phyloP scores from a whole-genome alignment of 2,888 invertebrate genomes.

The Osmoderma eremita region DNA sequence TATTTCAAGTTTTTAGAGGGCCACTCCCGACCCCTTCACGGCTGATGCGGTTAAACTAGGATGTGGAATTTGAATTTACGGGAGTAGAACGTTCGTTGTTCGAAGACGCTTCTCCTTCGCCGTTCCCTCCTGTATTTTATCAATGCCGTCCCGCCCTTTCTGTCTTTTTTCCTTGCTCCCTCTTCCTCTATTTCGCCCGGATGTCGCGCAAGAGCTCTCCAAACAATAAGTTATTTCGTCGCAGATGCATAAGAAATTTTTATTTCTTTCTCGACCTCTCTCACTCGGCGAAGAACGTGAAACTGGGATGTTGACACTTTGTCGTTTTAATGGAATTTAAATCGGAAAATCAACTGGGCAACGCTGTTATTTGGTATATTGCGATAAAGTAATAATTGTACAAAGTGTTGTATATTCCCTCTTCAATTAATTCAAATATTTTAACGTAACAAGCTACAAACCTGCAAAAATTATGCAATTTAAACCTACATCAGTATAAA shows the following conservation, averaged over 20 bases:
- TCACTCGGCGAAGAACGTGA: background rate
- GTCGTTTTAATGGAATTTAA: slow-evolving; percentile 7
- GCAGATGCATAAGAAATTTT: slow-evolving; percentile 14
- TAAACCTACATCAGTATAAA: too few relatives aligned
- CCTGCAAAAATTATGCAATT: too few relatives aligned
- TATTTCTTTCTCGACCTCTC: background rate
- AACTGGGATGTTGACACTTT: slow-evolving; percentile 6
- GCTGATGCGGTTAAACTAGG: slow-evolving; percentile 14
- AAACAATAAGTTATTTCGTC: slow-evolving; percentile 31
- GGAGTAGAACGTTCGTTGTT: background rate
- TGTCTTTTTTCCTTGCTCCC: background rate
- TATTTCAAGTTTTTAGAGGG: slow-evolving; percentile 45
- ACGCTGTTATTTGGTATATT: too few relatives aligned
- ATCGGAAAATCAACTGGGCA: too few relatives aligned
- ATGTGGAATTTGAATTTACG: slow-evolving; percentile 32
- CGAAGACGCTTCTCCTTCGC: slow-evolving; percentile 5
- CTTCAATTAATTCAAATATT: too few relatives aligned
- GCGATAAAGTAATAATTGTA: too few relatives aligned
- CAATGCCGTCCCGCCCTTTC: background rate
- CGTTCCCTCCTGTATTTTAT: slow-evolving; percentile 10
- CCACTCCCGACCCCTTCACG: slow-evolving; percentile 14
- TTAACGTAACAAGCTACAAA: too few relatives aligned
- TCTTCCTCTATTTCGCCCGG: slow-evolving; percentile 5
- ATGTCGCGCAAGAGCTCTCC: slow-evolving; percentile 16
- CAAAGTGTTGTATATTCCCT: too few relatives aligned